These are phyloP conservation scores for Noctua janthe DNA, from an alignment of 2,888 invertebrate genomes.

Conservation along the genomic window DNA sequence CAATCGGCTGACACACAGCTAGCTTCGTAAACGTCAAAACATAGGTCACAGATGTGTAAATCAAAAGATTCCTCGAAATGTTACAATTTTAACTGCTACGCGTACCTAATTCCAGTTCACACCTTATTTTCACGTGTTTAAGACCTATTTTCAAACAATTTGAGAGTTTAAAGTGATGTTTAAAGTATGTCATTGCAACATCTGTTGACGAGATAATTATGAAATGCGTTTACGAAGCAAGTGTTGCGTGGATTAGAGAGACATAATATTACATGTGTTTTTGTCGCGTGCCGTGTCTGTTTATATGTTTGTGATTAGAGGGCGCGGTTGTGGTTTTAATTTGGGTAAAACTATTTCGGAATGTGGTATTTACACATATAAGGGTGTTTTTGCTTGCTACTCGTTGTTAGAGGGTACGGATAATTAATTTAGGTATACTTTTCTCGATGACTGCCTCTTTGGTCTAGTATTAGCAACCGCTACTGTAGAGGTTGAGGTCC, in stretches of 20 bases:
- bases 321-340: constrained; percentile 47
- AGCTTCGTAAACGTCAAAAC: constrained; percentile 74
- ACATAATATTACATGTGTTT: constrained; percentile 65
- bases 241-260: constrained; percentile 56
- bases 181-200: constrained; percentile 44
- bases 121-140: constrained; percentile 30
- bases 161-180: neutral
- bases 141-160: constrained; percentile 31
- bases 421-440: neutral
- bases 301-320: constrained; percentile 36
- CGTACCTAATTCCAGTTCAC: neutral
- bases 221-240: constrained; percentile 65
- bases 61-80: constrained; percentile 68
- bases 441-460: neutral
- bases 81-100: constrained; percentile 26
- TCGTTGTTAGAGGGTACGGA: neutral
- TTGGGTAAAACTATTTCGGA: constrained; percentile 35
- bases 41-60: constrained; percentile 71
- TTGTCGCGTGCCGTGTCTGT: constrained; percentile 52
- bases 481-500: neutral
- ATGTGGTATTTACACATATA: neutral
- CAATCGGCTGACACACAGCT: constrained; percentile 66
- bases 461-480: neutral
- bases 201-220: constrained; percentile 62
- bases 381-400: neutral